These are phyloP conservation scores for Glaucomys volans DNA, from an alignment of 2,113 vertebrate genomes.

Conservation along the genomic window DNA sequence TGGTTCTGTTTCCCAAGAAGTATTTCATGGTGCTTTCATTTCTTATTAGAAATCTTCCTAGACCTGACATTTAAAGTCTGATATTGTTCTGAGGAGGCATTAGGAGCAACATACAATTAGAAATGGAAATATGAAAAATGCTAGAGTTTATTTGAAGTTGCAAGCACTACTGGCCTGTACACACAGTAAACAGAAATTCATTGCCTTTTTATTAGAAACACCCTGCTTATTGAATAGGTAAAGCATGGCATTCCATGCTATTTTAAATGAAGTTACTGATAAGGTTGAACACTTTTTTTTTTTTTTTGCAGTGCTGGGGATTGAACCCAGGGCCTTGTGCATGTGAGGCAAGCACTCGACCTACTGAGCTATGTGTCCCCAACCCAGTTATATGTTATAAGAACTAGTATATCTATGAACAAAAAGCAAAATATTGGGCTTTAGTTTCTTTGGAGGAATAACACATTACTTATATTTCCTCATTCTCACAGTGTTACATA, in stretches of 20 bases:
- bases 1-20: neutral
- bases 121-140: constrained; percentile 21
- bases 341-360: no score
- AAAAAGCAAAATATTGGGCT: neutral
- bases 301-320: no score
- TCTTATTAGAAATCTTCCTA: neutral
- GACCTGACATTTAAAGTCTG: neutral
- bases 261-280: neutral
- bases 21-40: neutral
- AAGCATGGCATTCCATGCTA: neutral
- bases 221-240: neutral
- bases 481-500: neutral
- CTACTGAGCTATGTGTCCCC: no score
- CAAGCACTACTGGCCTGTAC: neutral
- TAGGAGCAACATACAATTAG: neutral
- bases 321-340: no score
- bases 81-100: neutral
- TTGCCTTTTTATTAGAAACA: neutral
- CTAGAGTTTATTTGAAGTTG: neutral
- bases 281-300: neutral
- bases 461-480: neutral
- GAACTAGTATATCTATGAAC: neutral
- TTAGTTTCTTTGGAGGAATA: constrained; percentile 10
- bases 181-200: neutral
- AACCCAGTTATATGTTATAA: no score